phyloP scores from a whole-genome alignment of 2,888 invertebrate species.

The Phrixothrix hirtus region DNA sequence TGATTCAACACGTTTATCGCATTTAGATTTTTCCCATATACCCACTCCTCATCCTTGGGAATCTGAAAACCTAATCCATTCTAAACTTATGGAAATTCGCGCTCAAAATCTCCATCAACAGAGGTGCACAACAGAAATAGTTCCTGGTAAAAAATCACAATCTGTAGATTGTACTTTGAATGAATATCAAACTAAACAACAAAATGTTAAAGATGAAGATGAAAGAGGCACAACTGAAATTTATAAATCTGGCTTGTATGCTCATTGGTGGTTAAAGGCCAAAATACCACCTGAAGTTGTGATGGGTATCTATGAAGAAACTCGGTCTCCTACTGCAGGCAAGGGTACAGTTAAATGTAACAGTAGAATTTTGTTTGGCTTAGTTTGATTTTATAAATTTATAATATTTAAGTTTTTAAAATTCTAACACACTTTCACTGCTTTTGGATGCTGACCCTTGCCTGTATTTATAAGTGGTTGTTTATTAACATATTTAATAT shows the following conservation, averaged over 20 bases:
- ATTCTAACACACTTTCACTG: constrained; percentile 16
- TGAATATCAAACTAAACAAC: no score
- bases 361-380: constrained; percentile 20
- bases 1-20: constrained; percentile 59
- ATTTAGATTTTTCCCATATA: constrained; percentile 47
- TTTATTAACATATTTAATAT: no score
- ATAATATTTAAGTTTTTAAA: no score
- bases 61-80: constrained; percentile 56
- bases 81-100: constrained; percentile 52
- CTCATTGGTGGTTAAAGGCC: constrained; percentile 93
- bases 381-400: constrained; percentile 17
- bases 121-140: constrained; percentile 16
- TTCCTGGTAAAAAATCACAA: constrained; percentile 43
- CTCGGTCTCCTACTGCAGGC: constrained; percentile 53
- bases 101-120: constrained; percentile 17
- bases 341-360: constrained; percentile 53
- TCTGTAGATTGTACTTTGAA: constrained; percentile 39
- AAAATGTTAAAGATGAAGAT: no score
- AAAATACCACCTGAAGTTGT: constrained; percentile 70
- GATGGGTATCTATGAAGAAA: constrained; percentile 53
- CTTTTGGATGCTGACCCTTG: constrained; percentile 27
- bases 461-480: constrained; percentile 18
- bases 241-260: constrained; percentile 83
- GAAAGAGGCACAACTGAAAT: constrained; percentile 60
- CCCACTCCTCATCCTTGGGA: constrained; percentile 56